Conservation (phyloP, 2,113 vertebrate genomes). For the Podiceps cristatus region DNA sequence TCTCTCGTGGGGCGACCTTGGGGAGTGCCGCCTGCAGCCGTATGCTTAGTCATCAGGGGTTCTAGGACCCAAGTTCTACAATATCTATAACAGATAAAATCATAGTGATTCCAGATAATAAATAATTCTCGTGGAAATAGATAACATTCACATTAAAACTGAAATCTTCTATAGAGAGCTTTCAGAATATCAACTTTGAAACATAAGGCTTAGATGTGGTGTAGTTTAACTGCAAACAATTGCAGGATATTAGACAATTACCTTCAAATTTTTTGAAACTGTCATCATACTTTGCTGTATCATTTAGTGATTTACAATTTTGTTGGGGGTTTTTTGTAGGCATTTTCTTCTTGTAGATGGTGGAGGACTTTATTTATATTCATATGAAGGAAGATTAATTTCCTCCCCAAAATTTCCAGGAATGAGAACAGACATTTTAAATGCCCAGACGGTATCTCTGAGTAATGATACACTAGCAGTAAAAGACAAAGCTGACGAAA, state of each 20-base stretch:
- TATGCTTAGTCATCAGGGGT: background rate
- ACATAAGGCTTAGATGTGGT: background rate
- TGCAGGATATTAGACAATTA: background rate
- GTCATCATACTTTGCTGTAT: background rate
- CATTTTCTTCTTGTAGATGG: slow-evolving; percentile 94
- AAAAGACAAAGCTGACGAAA: slow-evolving; percentile 91
- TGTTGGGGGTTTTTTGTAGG: slow-evolving; percentile 63
- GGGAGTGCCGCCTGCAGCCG: background rate
- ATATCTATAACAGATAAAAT: background rate
- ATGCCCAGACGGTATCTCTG: slow-evolving; percentile 87
- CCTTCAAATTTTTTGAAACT: background rate
- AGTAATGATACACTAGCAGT: slow-evolving; percentile 92
- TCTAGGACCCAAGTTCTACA: background rate
- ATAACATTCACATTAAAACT: background rate
- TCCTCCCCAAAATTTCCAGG: slow-evolving; percentile 91
- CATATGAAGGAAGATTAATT: slow-evolving; percentile 92
- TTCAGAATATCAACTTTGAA: background rate
- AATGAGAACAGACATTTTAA: slow-evolving; percentile 91
- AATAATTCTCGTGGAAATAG: background rate
- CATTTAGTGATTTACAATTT: background rate
- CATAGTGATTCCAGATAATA: background rate
- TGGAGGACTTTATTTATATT: slow-evolving; percentile 90
- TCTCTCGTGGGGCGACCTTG: background rate
- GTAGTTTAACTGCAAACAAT: background rate
- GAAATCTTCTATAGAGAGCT: background rate